These are phyloP conservation scores for Drosophila pachea DNA, from an alignment of 1,140 invertebrate genomes.

Conservation along the genomic window DNA sequence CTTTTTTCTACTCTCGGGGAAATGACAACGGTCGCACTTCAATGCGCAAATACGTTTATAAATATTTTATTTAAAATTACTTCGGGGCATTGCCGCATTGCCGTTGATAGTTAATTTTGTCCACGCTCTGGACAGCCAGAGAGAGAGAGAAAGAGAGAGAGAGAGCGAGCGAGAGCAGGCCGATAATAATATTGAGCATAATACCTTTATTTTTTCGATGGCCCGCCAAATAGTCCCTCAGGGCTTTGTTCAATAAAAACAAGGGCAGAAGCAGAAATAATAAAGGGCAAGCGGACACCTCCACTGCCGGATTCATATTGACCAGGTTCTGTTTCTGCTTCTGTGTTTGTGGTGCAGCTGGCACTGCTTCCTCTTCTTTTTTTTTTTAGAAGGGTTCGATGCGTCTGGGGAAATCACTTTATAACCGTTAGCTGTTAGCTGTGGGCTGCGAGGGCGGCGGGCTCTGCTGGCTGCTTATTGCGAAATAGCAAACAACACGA, in stretches of 20 bases:
- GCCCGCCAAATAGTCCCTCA: slow-evolving; percentile 68
- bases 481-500: slow-evolving; percentile 14
- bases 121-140: slow-evolving; percentile 27
- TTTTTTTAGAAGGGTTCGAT: slow-evolving; percentile 59
- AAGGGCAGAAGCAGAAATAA: slow-evolving; percentile 32
- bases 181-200: slow-evolving; percentile 74
- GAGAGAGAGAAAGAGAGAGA: neutral
- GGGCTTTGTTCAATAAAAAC: slow-evolving; percentile 74
- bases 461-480: slow-evolving; percentile 17
- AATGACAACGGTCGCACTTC: slow-evolving; percentile 65
- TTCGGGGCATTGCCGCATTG: slow-evolving; percentile 57
- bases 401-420: slow-evolving; percentile 76
- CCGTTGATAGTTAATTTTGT: slow-evolving; percentile 74
- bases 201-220: slow-evolving; percentile 71
- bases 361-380: slow-evolving; percentile 14
- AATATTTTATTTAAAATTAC: slow-evolving; percentile 77
- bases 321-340: slow-evolving; percentile 42
- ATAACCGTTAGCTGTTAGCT: slow-evolving; percentile 26
- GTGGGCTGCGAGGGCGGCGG: slow-evolving; percentile 13
- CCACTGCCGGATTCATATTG: slow-evolving; percentile 38
- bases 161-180: slow-evolving; percentile 14
- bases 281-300: slow-evolving; percentile 27
- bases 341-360: slow-evolving; percentile 3
- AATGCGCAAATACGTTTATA: slow-evolving; percentile 70
- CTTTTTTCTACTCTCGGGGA: slow-evolving; percentile 10